Conservation (phyloP, 2,113 vertebrate genomes). For the Ceuthmochares aereus region DNA sequence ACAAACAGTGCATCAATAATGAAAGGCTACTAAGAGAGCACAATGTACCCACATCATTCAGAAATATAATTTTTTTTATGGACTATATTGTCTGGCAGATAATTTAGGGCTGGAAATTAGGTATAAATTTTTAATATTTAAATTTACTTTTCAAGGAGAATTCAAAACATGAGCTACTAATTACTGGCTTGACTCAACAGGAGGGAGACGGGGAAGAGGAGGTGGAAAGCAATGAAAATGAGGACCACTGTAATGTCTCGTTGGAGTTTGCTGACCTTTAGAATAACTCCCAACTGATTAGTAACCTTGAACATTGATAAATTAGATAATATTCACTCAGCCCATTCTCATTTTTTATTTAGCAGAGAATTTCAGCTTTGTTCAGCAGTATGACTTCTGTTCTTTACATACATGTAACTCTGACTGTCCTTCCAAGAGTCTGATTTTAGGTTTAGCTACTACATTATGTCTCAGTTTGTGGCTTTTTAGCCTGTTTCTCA, state of each 20-base stretch:
- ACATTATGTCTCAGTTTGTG: neutral
- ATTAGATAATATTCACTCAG: conserved; percentile 42
- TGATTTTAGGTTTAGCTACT: neutral
- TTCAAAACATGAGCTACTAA: neutral
- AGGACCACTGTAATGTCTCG: neutral
- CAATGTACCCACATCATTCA: neutral
- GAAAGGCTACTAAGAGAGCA: neutral
- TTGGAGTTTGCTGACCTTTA: conserved; percentile 36
- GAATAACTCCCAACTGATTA: conserved; percentile 47
- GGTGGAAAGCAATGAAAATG: neutral
- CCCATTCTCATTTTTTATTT: conserved; percentile 59
- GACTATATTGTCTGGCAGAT: neutral
- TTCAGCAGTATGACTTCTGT: conserved; percentile 24
- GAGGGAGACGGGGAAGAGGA: neutral
- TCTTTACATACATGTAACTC: neutral
- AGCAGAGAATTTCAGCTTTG: conserved; percentile 9
- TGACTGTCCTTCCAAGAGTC: neutral
- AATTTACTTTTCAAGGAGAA: conserved; percentile 2
- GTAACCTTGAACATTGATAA: conserved; percentile 17
- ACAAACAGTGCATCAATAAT: conserved; percentile 13
- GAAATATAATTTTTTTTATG: neutral
- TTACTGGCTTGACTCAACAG: neutral
- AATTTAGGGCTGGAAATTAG: neutral
- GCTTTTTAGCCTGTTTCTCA: neutral
- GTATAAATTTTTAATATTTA: conserved; percentile 23